These are phyloP conservation scores for Hydrozoanthus gracilis DNA, from an alignment of 92 coral and sea anemone species.

Conservation along the genomic window DNA sequence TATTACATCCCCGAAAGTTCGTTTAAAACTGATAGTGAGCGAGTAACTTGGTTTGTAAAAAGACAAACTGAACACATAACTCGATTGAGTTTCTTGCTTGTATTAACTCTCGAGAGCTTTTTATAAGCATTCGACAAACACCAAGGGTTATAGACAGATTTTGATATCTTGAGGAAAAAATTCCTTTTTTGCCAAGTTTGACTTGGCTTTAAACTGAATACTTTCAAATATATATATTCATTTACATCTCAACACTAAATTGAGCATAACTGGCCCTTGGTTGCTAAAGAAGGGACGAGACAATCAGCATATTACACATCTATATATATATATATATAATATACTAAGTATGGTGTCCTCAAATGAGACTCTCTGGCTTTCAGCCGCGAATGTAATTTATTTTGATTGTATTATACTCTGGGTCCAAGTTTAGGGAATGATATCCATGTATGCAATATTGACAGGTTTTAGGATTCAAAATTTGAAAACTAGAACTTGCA, in stretches of 20 bases:
- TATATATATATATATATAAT: slow-evolving; percentile 15
- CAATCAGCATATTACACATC: not conserved
- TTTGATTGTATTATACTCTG: slow-evolving; percentile 20
- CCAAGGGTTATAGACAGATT: not conserved
- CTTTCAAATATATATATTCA: slow-evolving; percentile 15
- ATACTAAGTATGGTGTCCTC: not conserved
- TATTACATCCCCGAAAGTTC: slow-evolving; percentile 28
- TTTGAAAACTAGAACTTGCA: slow-evolving; percentile 14
- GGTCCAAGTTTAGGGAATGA: not conserved
- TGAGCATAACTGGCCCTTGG: not conserved
- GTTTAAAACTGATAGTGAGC: slow-evolving; percentile 36
- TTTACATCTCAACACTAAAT: slow-evolving; percentile 16
- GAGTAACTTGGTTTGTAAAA: not conserved
- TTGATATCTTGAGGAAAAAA: not conserved
- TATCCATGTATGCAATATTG: slow-evolving; percentile 5
- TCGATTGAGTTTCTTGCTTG: not conserved
- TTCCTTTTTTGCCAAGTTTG: slow-evolving; percentile 1
- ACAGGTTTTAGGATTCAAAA: slow-evolving; percentile 18
- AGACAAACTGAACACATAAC: slow-evolving; percentile 29
- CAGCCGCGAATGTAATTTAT: slow-evolving; percentile 31
- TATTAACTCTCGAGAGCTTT: not conserved
- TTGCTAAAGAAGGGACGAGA: not conserved
- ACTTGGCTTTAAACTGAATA: slow-evolving; percentile 11
- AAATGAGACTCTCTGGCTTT: slow-evolving; percentile 14
- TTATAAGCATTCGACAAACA: slow-evolving; percentile 4